These are phyloP conservation scores for Helobdella robusta DNA, from an alignment of 2,888 invertebrate species.

Conservation along the genomic window DNA sequence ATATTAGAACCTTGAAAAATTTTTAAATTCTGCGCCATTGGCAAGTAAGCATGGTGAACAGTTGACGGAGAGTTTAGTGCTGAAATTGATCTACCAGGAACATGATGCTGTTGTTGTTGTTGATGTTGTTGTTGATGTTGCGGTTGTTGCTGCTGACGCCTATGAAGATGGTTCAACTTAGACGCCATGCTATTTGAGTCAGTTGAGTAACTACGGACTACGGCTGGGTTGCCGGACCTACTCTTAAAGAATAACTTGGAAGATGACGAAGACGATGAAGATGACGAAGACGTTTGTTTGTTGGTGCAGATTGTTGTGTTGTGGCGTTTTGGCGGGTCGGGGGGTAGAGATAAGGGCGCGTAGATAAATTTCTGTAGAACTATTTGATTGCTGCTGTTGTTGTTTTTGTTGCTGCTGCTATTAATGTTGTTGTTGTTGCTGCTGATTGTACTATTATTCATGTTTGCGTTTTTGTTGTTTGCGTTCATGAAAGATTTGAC, in stretches of 20 bases:
- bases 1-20: too few relatives aligned
- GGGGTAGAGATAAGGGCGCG: constrained; percentile 18
- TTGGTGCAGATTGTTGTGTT: constrained; percentile 11
- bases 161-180: constrained; percentile 1
- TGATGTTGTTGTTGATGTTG: background rate
- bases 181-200: constrained; percentile 14
- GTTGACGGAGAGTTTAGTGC: too few relatives aligned
- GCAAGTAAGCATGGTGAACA: too few relatives aligned
- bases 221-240: background rate
- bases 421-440: background rate
- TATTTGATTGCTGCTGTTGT: too few relatives aligned
- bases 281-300: background rate
- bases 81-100: too few relatives aligned
- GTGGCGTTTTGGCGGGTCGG: constrained; percentile 15
- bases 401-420: background rate
- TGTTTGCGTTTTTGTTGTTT: background rate
- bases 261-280: too few relatives aligned
- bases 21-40: too few relatives aligned
- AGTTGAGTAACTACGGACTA: constrained; percentile 22
- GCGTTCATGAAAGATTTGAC: background rate
- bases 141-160: background rate
- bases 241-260: too few relatives aligned
- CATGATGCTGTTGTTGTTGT: too few relatives aligned
- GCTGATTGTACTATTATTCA: background rate
- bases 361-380: background rate